Evolutionary conservation across 2,113 vertebrate genomes (phyloP), one percentile per base, ranked within the genome.

Genomic region (Actenoides lindsayi): DNA sequence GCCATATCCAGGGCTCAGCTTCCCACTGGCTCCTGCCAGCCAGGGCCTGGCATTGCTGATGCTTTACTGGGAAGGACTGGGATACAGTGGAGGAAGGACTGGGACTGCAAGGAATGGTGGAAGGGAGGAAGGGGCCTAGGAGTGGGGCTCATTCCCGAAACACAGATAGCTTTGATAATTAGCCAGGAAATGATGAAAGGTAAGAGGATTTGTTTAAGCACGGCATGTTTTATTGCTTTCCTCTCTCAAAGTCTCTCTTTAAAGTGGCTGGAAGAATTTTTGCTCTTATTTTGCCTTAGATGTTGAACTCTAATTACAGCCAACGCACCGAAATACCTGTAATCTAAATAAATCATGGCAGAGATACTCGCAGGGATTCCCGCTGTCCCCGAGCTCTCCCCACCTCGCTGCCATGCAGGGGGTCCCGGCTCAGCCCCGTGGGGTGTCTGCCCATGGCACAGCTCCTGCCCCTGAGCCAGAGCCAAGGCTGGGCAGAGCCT

Each of bases 141-240:
- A 81, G 27, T 3, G 64, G 50, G 64, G 81, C 82, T 41, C 31
- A 6, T 77, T 93, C 87, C 78, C 16, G 1, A 86, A 92, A 94
- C 83, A 75, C 4, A 44, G 94, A 94, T 87, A 91, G 89, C 92
- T 97, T 96, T 96, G 96, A 95, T 97, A 96, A 97, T 97, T 96
- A 96, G 92, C 95, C 96, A 96, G 86, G 94, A 91, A 94, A 97
- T 87, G 96, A 96, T 96, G 95, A 96, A 97, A 97, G 95, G 94
- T 96, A 87, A 82, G 93, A 90, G 94, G 96, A 96, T 96, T 96
- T 97, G 96, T 96, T 96, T 90, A 92, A 97, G 94, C 96, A 69
- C 10, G 17, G 94, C 62, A 63, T 81, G 76, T 83, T 96, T 97
- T 96, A 96, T 84, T 96, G 92, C 96, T 75, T 89, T 87, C 95